Base-by-base conservation (phyloP, 92 coral and sea anemone species). In the Porites divaricata region DNA sequence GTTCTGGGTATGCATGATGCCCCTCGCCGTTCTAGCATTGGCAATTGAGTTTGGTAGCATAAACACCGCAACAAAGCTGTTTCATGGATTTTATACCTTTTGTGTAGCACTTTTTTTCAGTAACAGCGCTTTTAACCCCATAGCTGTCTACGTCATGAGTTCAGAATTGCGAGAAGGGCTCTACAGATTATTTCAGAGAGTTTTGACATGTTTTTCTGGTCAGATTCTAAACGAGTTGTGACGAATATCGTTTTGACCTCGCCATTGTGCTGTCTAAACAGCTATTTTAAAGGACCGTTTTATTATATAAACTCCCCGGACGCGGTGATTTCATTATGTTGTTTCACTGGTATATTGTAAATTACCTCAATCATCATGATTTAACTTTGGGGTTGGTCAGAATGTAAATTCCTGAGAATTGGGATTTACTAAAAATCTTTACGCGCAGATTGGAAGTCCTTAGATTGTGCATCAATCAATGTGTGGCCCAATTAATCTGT, bases 101-200 rank as follows among this genome's bases (percentile, higher is more conserved):
- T 75, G 87, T 49, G 85, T 93, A 7, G 96, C 98, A 25, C 63
- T 97, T 70, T 97, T 97, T 61, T 95, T 91, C 70, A 86, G 97
- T 14, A 95, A 97, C 91, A 97, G 99, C 80, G 98, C 99, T 1
- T 95, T 97, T 49, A 95, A 97, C 67, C 99, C 99, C 21, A 78
- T 97, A 2, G 96, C 98, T 65, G 91, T 97, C 53, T 93, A 93
- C 41, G 89, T 95, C 41, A 91, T 97, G 98, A 97, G 99, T 79
- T 95, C 98, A 65, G 99, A 97, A 23, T 79, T 91, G 10, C 77
- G 98, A 64, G 86, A 80, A 52, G 90, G 88, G 8, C 61, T 85
- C 8, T 93, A 94, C n/a, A 72, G 84, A 16, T 80, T 93, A 21
- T 64, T 59, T n/a, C 5, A 51, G 2, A 48, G 72, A 82, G 48